Evolutionary conservation across 2,797 vertebrate genomes (phyloP).

Genomic region (Sebastes matsubarae): DNA sequence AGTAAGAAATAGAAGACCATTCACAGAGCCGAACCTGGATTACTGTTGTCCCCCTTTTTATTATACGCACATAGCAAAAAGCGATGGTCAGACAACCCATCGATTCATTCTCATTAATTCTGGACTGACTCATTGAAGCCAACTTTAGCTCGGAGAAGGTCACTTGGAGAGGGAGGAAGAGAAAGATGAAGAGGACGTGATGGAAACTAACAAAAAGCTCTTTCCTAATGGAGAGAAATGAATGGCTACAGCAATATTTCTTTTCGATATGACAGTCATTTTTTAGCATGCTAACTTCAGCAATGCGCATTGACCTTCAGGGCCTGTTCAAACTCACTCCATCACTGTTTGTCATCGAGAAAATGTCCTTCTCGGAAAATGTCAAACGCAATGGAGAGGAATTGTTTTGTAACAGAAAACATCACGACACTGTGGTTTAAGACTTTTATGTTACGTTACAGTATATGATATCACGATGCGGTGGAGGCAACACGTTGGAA

Average conservation of each 20-base stretch:
- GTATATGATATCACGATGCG: background rate
- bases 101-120: slow-evolving; percentile 2
- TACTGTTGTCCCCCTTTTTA: background rate
- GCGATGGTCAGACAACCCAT: background rate
- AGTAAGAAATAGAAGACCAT: background rate
- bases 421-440: background rate
- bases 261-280: background rate
- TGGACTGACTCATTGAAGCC: background rate
- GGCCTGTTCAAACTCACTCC: background rate
- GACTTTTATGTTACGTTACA: background rate
- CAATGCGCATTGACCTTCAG: slow-evolving; percentile 11
- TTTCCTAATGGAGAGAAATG: slow-evolving; percentile 13
- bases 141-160: slow-evolving; percentile 13
- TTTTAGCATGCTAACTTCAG: slow-evolving; percentile 12
- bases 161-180: background rate
- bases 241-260: background rate
- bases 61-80: background rate
- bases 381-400: background rate
- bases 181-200: background rate
- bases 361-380: background rate
- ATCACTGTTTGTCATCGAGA: slow-evolving; percentile 1
- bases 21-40: background rate
- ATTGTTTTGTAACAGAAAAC: background rate
- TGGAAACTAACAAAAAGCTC: slow-evolving; percentile 1
- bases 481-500: background rate